Evolutionary conservation across 1,140 invertebrate species (phyloP), one percentile per base, ranked within the genome.

Genomic region (Trichogramma pretiosum): DNA sequence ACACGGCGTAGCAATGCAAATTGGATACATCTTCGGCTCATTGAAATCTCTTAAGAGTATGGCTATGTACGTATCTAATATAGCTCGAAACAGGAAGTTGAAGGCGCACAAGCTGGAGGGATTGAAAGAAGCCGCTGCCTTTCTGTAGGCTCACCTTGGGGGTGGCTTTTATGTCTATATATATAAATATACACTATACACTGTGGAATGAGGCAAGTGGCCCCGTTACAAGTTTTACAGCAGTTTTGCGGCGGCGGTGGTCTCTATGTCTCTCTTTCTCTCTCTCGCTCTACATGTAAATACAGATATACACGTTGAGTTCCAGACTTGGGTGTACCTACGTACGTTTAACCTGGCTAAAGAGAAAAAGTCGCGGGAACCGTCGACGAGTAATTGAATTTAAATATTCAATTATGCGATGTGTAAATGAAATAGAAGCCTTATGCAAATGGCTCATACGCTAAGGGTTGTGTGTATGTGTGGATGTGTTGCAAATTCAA

Each of bases 341-440:
- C n/a, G n/a, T n/a, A n/a, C n/a, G n/a, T n/a, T n/a, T n/a, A n/a
- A n/a, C n/a, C n/a, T n/a, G 24, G 24, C 32, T 34, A 10, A 14
- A 28, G 19, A 43, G 30, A 43, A n/a, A 22, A 63, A 62, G 67
- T 60, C 65, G 63, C 60, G 68, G 68, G 66, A 63, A 66, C n/a
- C n/a, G 63, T 61, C 62, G 62, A 54, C 50, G 57, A 53, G 67
- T 71, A 73, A 73, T 74, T 74, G 72, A 74, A 73, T 74, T 75
- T 73, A 75, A 74, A 72, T 71, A 68, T 72, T 72, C 68, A 73
- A 74, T 74, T 74, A 76, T 75, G 72, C 72, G 70, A 72, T 74
- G 72, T 75, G 73, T 74, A 76, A 76, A 76, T 76, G 74, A 74
- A 76, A 76, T 75, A 76, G 72, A 74, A 74, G 72, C 72, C 73